Percentiles rank a stretch among this genome's conserved stretches.
These are phyloP conservation scores for Cossypha heuglini DNA, from an alignment of 2,797 vertebrate genomes.

Conservation along the genomic window DNA sequence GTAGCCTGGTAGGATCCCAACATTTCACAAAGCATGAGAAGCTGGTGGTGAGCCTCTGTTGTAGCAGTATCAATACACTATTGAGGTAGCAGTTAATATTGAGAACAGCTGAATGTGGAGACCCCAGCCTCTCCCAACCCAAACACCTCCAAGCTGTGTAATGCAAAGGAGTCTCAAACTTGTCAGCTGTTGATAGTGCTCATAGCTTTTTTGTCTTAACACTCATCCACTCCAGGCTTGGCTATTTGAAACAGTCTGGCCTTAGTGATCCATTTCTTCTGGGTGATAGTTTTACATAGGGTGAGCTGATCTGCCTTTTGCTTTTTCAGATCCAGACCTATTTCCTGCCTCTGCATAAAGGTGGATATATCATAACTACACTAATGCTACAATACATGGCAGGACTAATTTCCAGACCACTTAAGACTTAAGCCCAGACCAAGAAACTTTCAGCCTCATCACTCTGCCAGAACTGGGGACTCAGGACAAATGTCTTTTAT, in stretches of 20 bases:
- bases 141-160: background rate
- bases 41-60: background rate
- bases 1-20: background rate
- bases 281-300: fast-evolving
- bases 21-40: background rate
- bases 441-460: background rate
- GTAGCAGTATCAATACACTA: background rate
- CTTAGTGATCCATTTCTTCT: background rate
- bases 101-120: background rate
- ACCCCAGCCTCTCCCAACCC: background rate
- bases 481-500: background rate
- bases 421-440: background rate
- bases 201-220: background rate
- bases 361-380: background rate
- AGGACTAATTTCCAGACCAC: background rate
- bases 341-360: background rate
- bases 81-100: background rate
- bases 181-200: background rate
- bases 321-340: background rate
- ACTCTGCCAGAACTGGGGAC: background rate
- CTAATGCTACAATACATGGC: fast-evolving
- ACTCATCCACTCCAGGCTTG: background rate
- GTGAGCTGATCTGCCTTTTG: background rate
- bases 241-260: background rate
- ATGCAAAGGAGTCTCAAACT: background rate